Base-by-base conservation (phyloP, 2,113 vertebrate genomes). In the Scopus umbretta region DNA sequence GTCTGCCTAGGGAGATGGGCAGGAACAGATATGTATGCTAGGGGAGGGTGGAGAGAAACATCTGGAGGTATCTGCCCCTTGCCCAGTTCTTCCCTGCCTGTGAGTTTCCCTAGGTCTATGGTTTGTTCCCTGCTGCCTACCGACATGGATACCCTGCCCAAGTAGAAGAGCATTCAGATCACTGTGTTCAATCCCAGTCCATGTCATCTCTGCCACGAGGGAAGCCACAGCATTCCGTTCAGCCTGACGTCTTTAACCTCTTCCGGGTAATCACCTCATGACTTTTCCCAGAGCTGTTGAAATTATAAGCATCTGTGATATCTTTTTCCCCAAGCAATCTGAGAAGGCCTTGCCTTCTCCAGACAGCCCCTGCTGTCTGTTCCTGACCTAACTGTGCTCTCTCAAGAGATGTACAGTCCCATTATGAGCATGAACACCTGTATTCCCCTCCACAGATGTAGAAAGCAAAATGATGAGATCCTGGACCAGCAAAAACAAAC, bases 171-270 rank as follows among this genome's bases (percentile, higher is more conserved):
- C 74, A 55, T 66, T 80, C 90, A 40, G 53, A 90, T 71, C 50
- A 4, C 49, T 97, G 96, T 38, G 23, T 45, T 65, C 95, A 75
- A 38, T 49, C 58, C 21, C 91, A 74, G 18, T 17, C 73, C 62
- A 53, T 6, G 0, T 80, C 86, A 22, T 7, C 86, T 76, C 53
- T 82, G 49, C 86, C 36, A 16, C 73, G 8, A 72, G 80, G 62
- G 40, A 92, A 68, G 26, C 40, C 76, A n/a, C 86, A 91, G 42
- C 53, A 85, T 80, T 65, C 53, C 34, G 84, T 87, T 72, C 95
- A 94, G 70, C 86, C 92, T n/a, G 96, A 97, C 50, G 47, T 85
- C 92, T 97, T 97, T 43, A 94, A 91, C 32, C 61, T 97, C 38
- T 97, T 97, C 73, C 10, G 23, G 97, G 97, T 97, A 96, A 96